These are phyloP conservation scores for Sternotherus odoratus DNA, from an alignment of 2,797 vertebrate species.

Conservation along the genomic window DNA sequence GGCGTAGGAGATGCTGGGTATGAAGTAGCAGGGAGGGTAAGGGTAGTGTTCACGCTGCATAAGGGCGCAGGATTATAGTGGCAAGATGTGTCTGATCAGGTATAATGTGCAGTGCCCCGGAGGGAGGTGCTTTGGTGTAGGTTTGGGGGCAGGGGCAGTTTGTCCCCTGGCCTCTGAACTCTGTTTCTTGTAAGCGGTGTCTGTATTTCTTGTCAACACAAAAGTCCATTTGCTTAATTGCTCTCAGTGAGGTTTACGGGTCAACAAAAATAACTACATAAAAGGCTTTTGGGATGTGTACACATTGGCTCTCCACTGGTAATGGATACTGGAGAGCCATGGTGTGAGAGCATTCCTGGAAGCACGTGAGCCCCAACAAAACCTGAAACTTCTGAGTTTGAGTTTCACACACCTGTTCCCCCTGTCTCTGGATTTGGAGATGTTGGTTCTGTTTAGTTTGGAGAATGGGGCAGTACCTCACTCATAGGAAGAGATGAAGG, in stretches of 20 bases:
- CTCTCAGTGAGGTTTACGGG: neutral
- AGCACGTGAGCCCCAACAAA: neutral
- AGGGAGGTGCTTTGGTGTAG: no score
- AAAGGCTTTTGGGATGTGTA: neutral
- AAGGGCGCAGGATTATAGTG: fast-evolving
- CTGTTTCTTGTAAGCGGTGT: no score
- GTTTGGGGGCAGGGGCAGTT: neutral
- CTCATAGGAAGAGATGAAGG: neutral
- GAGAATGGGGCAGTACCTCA: neutral
- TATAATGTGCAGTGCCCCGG: neutral
- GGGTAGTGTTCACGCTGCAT: neutral
- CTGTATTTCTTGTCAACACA: fast-evolving
- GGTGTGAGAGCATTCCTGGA: neutral
- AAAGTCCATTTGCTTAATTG: fast-evolving
- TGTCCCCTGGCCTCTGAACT: neutral
- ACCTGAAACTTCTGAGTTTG: neutral
- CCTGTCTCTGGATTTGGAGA: neutral
- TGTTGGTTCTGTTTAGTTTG: neutral
- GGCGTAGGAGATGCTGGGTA: fast-evolving
- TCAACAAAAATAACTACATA: neutral
- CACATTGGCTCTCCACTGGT: neutral
- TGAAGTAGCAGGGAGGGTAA: neutral
- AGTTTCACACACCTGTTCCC: neutral
- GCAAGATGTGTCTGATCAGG: neutral
- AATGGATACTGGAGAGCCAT: neutral